These are phyloP conservation scores for Oplegnathus fasciatus DNA, from an alignment of 2,113 vertebrate species.

Conservation along the genomic window DNA sequence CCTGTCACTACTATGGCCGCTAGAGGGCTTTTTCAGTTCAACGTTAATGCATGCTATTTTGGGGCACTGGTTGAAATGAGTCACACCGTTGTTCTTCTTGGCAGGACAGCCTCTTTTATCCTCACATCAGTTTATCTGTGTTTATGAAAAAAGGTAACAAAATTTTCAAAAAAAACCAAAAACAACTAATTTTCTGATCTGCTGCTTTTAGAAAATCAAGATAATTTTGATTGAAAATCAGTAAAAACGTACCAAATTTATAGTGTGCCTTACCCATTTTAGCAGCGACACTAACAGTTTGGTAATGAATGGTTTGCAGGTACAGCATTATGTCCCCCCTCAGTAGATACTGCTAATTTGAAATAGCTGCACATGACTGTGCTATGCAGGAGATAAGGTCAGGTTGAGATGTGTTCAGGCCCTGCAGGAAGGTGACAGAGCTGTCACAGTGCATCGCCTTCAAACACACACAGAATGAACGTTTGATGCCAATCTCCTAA, in stretches of 20 bases:
- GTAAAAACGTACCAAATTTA: background rate
- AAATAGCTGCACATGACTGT: background rate
- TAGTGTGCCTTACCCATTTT: background rate
- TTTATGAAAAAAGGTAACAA: background rate
- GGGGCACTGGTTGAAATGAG: too few species aligned
- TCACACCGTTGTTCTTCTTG: too few species aligned
- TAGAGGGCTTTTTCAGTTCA: too few species aligned
- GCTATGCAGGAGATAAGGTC: slow-evolving; percentile 28
- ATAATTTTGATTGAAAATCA: background rate
- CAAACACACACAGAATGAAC: slow-evolving; percentile 16
- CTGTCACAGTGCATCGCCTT: slow-evolving; percentile 41
- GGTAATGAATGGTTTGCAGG: background rate
- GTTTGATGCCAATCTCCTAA: slow-evolving; percentile 30
- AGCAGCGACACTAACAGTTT: background rate
- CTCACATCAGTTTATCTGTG: background rate
- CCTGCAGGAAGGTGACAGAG: slow-evolving; percentile 38
- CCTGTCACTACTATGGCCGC: too few species aligned
- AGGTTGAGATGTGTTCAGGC: slow-evolving; percentile 6
- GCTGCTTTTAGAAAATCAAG: background rate
- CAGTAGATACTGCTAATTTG: background rate
- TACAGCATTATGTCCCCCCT: background rate
- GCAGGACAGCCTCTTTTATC: too few species aligned
- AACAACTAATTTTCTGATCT: too few species aligned
- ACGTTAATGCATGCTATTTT: too few species aligned
- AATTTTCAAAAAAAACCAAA: too few species aligned